Conservation (phyloP, 2,888 invertebrate species). For the Thelaira solivaga region DNA sequence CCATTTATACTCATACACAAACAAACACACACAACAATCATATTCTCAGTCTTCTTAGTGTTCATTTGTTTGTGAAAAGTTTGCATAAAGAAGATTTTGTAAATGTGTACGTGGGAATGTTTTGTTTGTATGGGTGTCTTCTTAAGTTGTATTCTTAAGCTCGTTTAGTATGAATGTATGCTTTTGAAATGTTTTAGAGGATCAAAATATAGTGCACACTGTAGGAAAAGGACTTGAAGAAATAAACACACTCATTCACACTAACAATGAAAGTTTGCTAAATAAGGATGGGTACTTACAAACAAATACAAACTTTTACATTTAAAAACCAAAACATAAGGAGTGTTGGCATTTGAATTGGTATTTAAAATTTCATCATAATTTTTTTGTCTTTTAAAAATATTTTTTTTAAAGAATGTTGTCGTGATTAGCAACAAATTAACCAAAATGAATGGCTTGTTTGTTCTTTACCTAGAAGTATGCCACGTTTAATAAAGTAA, state of each 20-base stretch:
- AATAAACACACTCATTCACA: neutral
- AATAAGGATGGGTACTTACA: too few species aligned
- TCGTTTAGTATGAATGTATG: slow-evolving; percentile 35
- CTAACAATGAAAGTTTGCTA: too few species aligned
- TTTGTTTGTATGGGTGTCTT: slow-evolving; percentile 1
- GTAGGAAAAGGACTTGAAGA: slow-evolving; percentile 20
- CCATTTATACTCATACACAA: slow-evolving; percentile 4
- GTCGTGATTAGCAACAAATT: too few species aligned
- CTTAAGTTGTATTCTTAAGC: neutral
- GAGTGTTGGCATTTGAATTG: neutral
- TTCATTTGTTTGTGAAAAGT: slow-evolving; percentile 44
- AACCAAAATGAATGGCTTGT: too few species aligned
- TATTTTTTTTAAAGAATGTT: too few species aligned
- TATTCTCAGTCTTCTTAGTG: slow-evolving; percentile 17
- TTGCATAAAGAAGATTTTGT: slow-evolving; percentile 41
- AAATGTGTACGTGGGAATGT: slow-evolving; percentile 11
- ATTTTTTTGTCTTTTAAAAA: too few species aligned
- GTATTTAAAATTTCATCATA: neutral
- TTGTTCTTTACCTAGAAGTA: too few species aligned
- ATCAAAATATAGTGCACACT: slow-evolving; percentile 24
- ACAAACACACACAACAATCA: slow-evolving; percentile 13
- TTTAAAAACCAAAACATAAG: neutral
- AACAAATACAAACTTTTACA: neutral
- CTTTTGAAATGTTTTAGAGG: slow-evolving; percentile 40
- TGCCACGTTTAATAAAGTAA: too few species aligned